A percentile compares a stretch with the other conserved stretches of the same genome.
Conservation (phyloP, 1,140 invertebrate genomes). For the Zaprionus vittiger region DNA sequence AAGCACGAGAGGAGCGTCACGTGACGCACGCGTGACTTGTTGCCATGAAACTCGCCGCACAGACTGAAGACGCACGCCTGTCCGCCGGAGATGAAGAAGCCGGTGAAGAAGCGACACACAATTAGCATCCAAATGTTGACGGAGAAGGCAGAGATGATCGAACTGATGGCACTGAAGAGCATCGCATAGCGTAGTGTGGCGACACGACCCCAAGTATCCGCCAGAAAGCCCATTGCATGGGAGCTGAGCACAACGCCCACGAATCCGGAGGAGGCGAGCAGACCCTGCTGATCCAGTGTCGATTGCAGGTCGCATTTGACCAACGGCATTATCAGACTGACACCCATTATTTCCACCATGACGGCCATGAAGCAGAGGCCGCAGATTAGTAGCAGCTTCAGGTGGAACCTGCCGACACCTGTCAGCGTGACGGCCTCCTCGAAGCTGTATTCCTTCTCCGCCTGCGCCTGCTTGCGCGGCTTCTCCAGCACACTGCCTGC, state of each 20-base stretch:
- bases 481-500: constrained; percentile 27
- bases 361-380: constrained; percentile 77
- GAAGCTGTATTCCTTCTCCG: constrained; percentile 85
- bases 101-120: constrained; percentile 89
- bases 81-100: constrained; percentile 89
- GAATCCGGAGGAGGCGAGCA: constrained; percentile 88
- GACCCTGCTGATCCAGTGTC: constrained; percentile 87
- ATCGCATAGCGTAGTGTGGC: constrained; percentile 89
- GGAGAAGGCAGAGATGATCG: constrained; percentile 88
- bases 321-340: constrained; percentile 73
- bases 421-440: constrained; percentile 83
- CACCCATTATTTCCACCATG: constrained; percentile 78
- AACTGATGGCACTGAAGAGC: constrained; percentile 87
- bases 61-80: constrained; percentile 88
- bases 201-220: constrained; percentile 90
- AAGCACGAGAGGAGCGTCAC: constrained; percentile 88
- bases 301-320: constrained; percentile 87
- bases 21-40: constrained; percentile 78
- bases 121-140: constrained; percentile 89
- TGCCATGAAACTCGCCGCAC: constrained; percentile 88
- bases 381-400: constrained; percentile 68
- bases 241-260: constrained; percentile 87
- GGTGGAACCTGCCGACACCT: constrained; percentile 70
- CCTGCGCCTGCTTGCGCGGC: constrained; percentile 15
- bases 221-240: constrained; percentile 91